Percentiles rank a stretch among this genome's conserved stretches.
These are phyloP conservation scores for Drosophila trapezifrons DNA, from an alignment of 1,140 invertebrate species.

Conservation along the genomic window DNA sequence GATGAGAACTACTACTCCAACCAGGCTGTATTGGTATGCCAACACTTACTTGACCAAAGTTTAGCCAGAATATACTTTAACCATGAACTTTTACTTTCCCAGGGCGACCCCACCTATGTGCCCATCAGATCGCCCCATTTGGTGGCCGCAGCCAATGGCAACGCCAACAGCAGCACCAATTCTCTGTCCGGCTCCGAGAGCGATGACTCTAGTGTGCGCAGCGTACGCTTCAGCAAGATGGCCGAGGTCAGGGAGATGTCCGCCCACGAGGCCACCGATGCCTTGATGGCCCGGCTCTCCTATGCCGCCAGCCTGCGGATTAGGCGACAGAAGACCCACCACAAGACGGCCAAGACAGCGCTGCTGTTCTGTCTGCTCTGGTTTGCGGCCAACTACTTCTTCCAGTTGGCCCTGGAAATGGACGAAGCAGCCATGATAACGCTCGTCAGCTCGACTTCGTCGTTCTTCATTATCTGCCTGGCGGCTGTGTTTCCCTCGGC, in stretches of 20 bases:
- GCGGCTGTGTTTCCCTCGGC: slow-evolving; percentile 92
- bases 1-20: slow-evolving; percentile 88
- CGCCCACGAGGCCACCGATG: slow-evolving; percentile 92
- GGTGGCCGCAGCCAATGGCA: slow-evolving; percentile 19
- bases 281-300: slow-evolving; percentile 92
- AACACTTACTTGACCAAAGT: background rate
- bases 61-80: background rate
- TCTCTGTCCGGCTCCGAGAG: slow-evolving; percentile 91
- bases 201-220: slow-evolving; percentile 91
- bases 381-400: slow-evolving; percentile 85
- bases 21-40: slow-evolving; percentile 64
- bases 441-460: slow-evolving; percentile 92
- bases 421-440: slow-evolving; percentile 91
- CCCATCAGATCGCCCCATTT: slow-evolving; percentile 89
- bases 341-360: slow-evolving; percentile 90
- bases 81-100: slow-evolving; percentile 56
- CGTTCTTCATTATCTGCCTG: slow-evolving; percentile 92
- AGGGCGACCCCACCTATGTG: slow-evolving; percentile 93
- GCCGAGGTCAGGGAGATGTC: slow-evolving; percentile 93
- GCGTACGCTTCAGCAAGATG: slow-evolving; percentile 93
- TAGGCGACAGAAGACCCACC: slow-evolving; percentile 77
- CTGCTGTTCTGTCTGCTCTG: slow-evolving; percentile 92
- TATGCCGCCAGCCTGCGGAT: slow-evolving; percentile 92
- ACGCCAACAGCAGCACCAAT: slow-evolving; percentile 79
- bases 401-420: slow-evolving; percentile 90